A percentile compares a stretch with the other conserved stretches of the same genome.
These are phyloP conservation scores for Hymenochirus boettgeri DNA, from an alignment of 2,113 vertebrate genomes.

Conservation along the genomic window DNA sequence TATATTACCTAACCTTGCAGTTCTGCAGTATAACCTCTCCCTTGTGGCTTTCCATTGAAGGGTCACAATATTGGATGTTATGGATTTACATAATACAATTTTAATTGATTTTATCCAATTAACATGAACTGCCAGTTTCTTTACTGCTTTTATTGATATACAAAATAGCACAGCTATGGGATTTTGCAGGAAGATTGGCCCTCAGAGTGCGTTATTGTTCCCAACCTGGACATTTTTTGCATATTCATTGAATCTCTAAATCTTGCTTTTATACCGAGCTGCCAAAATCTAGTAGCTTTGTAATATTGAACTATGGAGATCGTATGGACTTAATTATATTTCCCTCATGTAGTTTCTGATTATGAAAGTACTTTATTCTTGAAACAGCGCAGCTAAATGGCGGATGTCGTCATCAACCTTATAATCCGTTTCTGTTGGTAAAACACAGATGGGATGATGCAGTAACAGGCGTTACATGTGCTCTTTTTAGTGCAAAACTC, in stretches of 20 bases:
- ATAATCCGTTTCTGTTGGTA: neutral
- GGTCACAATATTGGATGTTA: slow-evolving; percentile 15
- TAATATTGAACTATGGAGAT: neutral
- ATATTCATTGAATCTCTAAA: slow-evolving; percentile 20
- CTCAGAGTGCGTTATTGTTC: slow-evolving; percentile 1
- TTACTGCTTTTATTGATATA: slow-evolving; percentile 31
- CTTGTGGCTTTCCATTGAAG: slow-evolving; percentile 26
- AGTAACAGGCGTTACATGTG: no score
- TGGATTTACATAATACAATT: slow-evolving; percentile 42
- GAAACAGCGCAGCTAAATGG: neutral
- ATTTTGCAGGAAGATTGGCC: slow-evolving; percentile 12
- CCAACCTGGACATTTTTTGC: slow-evolving; percentile 11
- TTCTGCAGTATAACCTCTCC: slow-evolving; percentile 33
- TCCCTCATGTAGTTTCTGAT: neutral
- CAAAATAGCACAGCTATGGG: slow-evolving; percentile 23
- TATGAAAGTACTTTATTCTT: neutral
- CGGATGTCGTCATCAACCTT: neutral
- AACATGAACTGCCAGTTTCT: slow-evolving; percentile 28
- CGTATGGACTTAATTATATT: neutral
- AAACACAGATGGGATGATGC: no score
- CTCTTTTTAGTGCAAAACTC: no score
- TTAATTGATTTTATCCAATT: slow-evolving; percentile 42
- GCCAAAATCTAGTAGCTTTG: neutral
- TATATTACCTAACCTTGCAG: slow-evolving; percentile 34
- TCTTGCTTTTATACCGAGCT: slow-evolving; percentile 3